Base-by-base conservation (phyloP, 2,113 vertebrate species). In the Lates calcarifer region DNA sequence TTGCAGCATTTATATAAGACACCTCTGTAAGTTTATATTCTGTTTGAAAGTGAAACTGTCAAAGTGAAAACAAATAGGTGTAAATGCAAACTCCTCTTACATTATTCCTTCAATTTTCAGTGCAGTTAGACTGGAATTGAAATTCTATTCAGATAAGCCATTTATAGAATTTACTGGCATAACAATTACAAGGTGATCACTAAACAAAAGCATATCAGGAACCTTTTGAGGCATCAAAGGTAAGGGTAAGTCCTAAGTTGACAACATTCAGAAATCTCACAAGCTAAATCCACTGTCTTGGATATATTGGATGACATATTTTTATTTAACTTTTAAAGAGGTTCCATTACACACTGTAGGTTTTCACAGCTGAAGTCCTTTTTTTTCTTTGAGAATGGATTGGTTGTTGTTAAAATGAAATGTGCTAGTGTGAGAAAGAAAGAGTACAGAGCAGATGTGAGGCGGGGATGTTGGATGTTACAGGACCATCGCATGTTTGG, bases 361-460 rank as follows among this genome's bases (percentile, higher is more conserved):
- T 43, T 79, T 77, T 76, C 77, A 24, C 57, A 73, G 43, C 37
- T 39, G 22, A 47, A 26, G 29, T 60, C 67, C 24, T 51, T 37
- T 60, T 22, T 39, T 35, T 28, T 24, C 29, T 37, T 39, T 14
- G 15, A 28, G 63, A 81, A 75, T 80, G 62, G 33, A 75, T 45
- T 37, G 61, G 26, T 43, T 71, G 79, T 77, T 74, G 81, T 85
- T 70, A 82, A 77, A 85, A 62, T 76, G 14, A 75, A 82, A 82
- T 61, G 63, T 88, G 68, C 77, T 65, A 57, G 76, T 86, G 84
- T 81, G 90, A 82, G 86, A 90, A 86, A 75, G 84, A 91, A 43
- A 35, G 33, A 79, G 79, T 22, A 28, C 55, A 77, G 60, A 88
- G 79, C 89, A 91, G 88, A 91, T 92, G 91, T 84, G 86, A 91